Evolutionary conservation across 2,888 invertebrate species (phyloP), one percentile per base, ranked within the genome.

Genomic region (Melipona bicolor): DNA sequence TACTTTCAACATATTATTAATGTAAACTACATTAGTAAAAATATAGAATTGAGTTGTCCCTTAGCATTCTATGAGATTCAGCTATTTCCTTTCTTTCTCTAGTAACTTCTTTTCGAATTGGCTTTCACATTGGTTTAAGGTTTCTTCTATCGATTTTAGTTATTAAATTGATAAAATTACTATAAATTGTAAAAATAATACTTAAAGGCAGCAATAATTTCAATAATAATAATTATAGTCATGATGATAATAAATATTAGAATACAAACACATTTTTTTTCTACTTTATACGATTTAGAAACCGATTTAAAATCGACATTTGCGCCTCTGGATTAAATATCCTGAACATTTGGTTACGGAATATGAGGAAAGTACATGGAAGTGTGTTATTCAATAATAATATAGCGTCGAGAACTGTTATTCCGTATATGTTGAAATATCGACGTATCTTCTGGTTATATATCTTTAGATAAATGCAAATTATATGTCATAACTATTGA

Each of bases 261-360:
- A 70, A 81, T 43, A 56, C n/a, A 27, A 80, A 50, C n/a, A 73
- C 13, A 24, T 68, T 69, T 75, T 43, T n/a, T 11, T 54, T n/a
- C 13, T 32, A 24, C 9, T 77, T 79, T 43, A 54, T 67, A 54
- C 9, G 59, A 65, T 71, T 71, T 56, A 69, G 36, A 75, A 84
- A 67, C 32, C 64, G 43, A 43, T 43, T 43, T 43, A 43, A 9
- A 83, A 74, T 78, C 64, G 72, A 43, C 73, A 81, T 81, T 81
- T 76, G 68, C 73, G 32, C 59, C 52, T 49, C 67, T 64, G 61
- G 68, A 79, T 68, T 54, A 24, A 75, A 79, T 56, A 84, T 85
- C 85, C 85, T 85, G 85, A 85, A 85, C 85, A 85, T 85, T 79
- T 65, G 85, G 77, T 80, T n/a, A 67, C 52, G 67, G 67, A 27